Base-by-base conservation (phyloP, 2,888 invertebrate genomes). In the Pilophorus perplexus region DNA sequence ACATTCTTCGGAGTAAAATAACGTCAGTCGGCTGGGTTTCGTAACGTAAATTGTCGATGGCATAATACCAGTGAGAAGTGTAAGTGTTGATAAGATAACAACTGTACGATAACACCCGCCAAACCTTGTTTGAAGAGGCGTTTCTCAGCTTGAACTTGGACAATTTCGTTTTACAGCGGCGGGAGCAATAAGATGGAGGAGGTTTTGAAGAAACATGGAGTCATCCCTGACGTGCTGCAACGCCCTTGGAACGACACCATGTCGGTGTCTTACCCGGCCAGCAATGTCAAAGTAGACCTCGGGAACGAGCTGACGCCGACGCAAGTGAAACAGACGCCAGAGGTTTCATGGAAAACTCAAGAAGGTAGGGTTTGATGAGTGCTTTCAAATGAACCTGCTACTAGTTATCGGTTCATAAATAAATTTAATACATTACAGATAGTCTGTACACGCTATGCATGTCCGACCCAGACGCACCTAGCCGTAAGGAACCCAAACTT, bases 401-500 rank as follows among this genome's bases (percentile, higher is more conserved):
- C n/a, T n/a, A n/a, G n/a, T n/a, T n/a, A n/a, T n/a, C n/a, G n/a
- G n/a, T n/a, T n/a, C n/a, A n/a, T n/a, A n/a, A n/a, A n/a, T n/a
- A n/a, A n/a, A n/a, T n/a, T n/a, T n/a, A n/a, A n/a, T n/a, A 18
- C 18, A 8, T 52, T 52, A 12, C 33, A 52, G 52, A 8, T 28
- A 10, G 14, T 23, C 82, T 84, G 64, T 93, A 93, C 76, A 88
- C 90, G 0, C 77, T 93, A 2, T 86, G 87, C 73, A 87, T 91
- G 89, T 90, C 89, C 80, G 95, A 96, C 80, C 94, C 94, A 0
- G 95, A 95, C 80, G 93, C 93, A 6, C 94, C 94, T 0, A 88
- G 87, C 71, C 85, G 93, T 27, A 76, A 80, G 16, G 83, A 88
- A 6, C 93, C 92, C 0, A 88, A 80, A 70, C 85, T 82, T 76